Conservation (phyloP, 1,140 invertebrate species). For the Drosophila parvula region DNA sequence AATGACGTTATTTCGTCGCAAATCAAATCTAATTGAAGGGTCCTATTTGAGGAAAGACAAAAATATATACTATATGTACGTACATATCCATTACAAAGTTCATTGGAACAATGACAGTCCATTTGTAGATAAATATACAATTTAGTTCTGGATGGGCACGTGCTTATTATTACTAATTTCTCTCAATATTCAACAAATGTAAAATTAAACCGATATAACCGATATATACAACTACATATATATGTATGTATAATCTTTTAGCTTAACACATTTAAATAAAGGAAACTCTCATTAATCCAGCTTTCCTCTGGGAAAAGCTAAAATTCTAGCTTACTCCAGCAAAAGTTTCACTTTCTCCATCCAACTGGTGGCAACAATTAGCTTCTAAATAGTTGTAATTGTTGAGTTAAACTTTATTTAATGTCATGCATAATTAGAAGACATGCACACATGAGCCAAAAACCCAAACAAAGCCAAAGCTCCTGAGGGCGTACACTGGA, state of each 20-base stretch:
- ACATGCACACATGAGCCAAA: slow-evolving; percentile 27
- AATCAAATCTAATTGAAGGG: slow-evolving; percentile 14
- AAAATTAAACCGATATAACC: no score
- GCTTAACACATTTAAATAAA: no score
- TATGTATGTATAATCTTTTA: no score
- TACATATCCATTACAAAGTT: no score
- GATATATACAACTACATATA: no score
- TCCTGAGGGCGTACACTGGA: slow-evolving; percentile 39
- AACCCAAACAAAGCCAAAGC: slow-evolving; percentile 27
- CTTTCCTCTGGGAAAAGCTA: background rate
- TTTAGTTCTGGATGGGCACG: no score
- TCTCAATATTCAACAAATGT: no score
- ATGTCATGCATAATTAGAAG: slow-evolving; percentile 75
- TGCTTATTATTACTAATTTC: no score
- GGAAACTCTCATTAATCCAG: no score
- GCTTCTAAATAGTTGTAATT: slow-evolving; percentile 78
- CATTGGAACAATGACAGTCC: background rate
- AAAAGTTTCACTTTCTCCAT: slow-evolving; percentile 36
- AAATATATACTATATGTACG: no score
- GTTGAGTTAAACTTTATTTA: slow-evolving; percentile 81
- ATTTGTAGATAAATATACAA: background rate
- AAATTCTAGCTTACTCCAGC: background rate
- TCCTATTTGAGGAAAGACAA: background rate
- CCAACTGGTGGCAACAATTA: slow-evolving; percentile 64
- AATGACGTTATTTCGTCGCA: slow-evolving; percentile 7